Conservation (phyloP, 92 coral and sea anemone genomes). For the Umimayanthus kanabou region DNA sequence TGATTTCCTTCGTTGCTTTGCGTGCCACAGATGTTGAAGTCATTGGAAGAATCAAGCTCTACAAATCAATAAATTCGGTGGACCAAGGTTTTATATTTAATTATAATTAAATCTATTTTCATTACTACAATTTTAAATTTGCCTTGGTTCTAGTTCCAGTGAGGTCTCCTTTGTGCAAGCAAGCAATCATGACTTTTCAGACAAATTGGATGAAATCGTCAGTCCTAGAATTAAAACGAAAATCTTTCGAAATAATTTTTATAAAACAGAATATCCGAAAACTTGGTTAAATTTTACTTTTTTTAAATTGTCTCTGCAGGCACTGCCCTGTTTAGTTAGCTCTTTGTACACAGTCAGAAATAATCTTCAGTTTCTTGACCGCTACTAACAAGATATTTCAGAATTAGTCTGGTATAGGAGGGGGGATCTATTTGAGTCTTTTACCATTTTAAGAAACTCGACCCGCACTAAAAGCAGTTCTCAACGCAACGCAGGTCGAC, state of each 20-base stretch:
- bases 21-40: slow-evolving; percentile 19
- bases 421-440: not conserved
- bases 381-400: not conserved
- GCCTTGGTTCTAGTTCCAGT: not conserved
- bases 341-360: not conserved
- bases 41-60: slow-evolving; percentile 22
- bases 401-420: not conserved
- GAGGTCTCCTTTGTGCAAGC: not conserved
- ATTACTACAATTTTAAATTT: not conserved
- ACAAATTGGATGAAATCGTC: no score
- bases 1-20: not conserved
- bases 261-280: no score
- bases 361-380: not conserved
- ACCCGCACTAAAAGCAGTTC: no score
- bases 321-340: not conserved
- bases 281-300: not conserved
- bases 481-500: no score
- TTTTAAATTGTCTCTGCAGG: not conserved
- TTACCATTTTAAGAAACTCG: not conserved
- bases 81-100: slow-evolving; percentile 12
- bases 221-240: not conserved
- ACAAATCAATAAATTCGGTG: not conserved
- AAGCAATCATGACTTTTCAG: no score
- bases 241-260: not conserved
- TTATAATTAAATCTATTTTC: not conserved